phyloP scores from a whole-genome alignment of 2,797 vertebrate genomes.

The Cynopterus sphinx region DNA sequence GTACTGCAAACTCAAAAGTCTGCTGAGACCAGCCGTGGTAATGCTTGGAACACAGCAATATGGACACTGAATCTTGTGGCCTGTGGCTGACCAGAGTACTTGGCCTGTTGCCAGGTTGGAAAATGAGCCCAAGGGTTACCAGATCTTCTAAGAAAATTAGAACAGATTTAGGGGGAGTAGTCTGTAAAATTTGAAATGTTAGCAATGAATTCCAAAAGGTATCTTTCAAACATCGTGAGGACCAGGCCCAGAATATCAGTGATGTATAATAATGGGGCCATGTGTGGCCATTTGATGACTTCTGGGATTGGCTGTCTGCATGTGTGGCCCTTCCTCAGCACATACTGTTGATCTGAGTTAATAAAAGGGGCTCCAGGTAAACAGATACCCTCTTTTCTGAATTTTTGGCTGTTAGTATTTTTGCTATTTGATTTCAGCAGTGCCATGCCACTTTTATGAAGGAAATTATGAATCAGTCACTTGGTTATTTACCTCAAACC shows the following conservation, averaged over 20 bases:
- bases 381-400: not conserved
- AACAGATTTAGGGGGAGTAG: not conserved
- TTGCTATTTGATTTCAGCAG: not conserved
- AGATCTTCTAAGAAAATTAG: not conserved
- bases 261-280: not conserved
- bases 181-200: constrained; percentile 44
- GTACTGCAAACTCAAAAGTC: not conserved
- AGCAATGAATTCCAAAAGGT: constrained; percentile 21
- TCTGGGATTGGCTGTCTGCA: not conserved
- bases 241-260: not conserved
- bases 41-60: not conserved
- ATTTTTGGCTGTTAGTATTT: not conserved
- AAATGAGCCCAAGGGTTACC: not conserved
- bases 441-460: not conserved
- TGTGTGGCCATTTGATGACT: not conserved
- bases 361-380: not conserved
- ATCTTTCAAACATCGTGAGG: not conserved
- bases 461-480: not conserved
- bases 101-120: not conserved
- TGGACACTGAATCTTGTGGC: not conserved
- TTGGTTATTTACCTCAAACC: not conserved
- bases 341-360: not conserved
- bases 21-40: not conserved
- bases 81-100: not conserved
- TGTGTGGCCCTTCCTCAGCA: not conserved